Evolutionary conservation across 2,888 invertebrate species (phyloP).

Genomic region (Melipona bicolor): DNA sequence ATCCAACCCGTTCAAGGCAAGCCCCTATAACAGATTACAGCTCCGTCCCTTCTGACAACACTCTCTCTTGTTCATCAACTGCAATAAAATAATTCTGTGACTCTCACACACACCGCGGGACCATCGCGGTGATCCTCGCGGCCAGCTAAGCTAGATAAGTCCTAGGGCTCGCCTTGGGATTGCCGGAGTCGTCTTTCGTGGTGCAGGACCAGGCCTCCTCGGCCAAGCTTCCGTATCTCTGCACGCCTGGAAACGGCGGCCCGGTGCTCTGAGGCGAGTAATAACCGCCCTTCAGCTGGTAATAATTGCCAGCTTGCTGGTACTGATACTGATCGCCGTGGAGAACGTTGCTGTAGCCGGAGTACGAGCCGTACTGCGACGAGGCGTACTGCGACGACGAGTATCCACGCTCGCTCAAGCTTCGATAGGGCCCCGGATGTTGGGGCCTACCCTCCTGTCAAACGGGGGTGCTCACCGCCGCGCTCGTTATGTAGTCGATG

Average conservation of each 20-base stretch:
- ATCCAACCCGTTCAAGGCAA: not conserved
- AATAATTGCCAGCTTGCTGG: constrained; percentile 74
- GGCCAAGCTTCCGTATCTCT: constrained; percentile 81
- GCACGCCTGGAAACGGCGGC: constrained; percentile 79
- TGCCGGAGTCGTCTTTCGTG: constrained; percentile 70
- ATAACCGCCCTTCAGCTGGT: constrained; percentile 80
- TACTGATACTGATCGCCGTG: constrained; percentile 77
- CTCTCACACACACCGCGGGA: not conserved
- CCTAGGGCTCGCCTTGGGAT: constrained; percentile 60
- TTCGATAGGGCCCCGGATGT: constrained; percentile 81
- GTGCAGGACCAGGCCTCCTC: constrained; percentile 79
- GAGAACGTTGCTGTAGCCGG: constrained; percentile 80
- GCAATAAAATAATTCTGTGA: not conserved
- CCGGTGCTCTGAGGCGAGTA: constrained; percentile 82
- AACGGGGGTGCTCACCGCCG: constrained; percentile 81
- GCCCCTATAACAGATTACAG: not conserved
- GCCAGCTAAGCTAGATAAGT: constrained; percentile 65
- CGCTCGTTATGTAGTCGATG: constrained; percentile 86
- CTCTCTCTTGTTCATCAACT: not conserved
- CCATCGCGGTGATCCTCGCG: not conserved
- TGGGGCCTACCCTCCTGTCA: constrained; percentile 83
- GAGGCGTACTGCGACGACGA: constrained; percentile 79
- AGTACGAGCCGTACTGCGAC: constrained; percentile 81
- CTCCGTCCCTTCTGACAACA: not conserved
- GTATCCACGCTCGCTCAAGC: constrained; percentile 82